A percentile compares a stretch with the other conserved stretches of the same genome.
Conservation (phyloP, 1,140 invertebrate species). For the Neotoxoptera formosana region DNA sequence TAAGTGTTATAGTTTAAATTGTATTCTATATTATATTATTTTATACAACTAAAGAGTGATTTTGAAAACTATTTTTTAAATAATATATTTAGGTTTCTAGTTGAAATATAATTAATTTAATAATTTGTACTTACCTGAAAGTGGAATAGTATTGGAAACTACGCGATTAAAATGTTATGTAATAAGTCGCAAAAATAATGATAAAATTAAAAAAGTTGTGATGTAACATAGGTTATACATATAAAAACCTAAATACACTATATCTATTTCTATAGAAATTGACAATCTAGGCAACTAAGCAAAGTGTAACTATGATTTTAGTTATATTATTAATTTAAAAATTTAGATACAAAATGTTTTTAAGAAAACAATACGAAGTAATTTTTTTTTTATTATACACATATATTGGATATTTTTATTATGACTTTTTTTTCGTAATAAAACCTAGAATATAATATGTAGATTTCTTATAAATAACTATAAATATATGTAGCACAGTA, state of each 20-base stretch:
- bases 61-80: not conserved
- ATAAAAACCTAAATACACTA: not conserved
- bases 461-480: not conserved
- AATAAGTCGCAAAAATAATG: not conserved
- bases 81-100: not conserved
- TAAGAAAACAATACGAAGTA: not conserved
- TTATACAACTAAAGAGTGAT: not conserved
- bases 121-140: not conserved
- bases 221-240: slow-evolving; percentile 3
- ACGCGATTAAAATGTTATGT: not conserved
- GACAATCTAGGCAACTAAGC: not conserved
- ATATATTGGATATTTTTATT: not conserved
- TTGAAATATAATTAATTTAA: not conserved
- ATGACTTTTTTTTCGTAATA: not conserved
- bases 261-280: not conserved
- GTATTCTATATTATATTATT: not conserved
- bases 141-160: not conserved
- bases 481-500: not conserved
- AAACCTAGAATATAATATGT: not conserved
- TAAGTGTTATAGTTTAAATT: too few relatives aligned
- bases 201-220: not conserved
- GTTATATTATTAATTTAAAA: not conserved
- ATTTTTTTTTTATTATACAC: not conserved
- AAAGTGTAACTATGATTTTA: not conserved
- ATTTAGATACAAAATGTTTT: not conserved